phyloP scores from a whole-genome alignment of 2,888 invertebrate species.

The Mythimna lalbum region DNA sequence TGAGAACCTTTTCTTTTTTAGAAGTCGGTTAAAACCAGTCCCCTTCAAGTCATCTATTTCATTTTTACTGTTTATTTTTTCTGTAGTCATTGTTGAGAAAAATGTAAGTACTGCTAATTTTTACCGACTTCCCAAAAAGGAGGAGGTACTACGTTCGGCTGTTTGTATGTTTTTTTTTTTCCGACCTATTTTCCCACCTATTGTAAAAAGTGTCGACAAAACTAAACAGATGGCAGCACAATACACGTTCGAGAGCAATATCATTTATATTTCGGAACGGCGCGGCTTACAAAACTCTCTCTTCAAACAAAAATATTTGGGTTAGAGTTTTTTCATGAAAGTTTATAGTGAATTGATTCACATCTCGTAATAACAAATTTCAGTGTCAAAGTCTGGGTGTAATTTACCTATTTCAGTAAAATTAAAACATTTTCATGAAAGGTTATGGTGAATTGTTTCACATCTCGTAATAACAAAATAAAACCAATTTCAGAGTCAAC shows the following conservation, averaged over 20 bases:
- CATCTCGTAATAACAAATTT: not conserved
- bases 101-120: not conserved
- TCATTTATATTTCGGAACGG: not conserved
- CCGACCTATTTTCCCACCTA: not conserved
- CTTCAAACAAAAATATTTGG: not conserved
- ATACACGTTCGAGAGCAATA: not conserved
- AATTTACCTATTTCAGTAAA: too few relatives aligned
- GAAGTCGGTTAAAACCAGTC: too few relatives aligned
- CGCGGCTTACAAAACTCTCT: not conserved
- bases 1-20: too few relatives aligned
- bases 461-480: too few relatives aligned
- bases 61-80: not conserved
- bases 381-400: too few relatives aligned
- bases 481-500: too few relatives aligned
- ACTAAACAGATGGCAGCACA: conserved; percentile 49
- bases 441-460: too few relatives aligned
- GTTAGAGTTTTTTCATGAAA: not conserved
- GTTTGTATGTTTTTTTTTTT: too few relatives aligned
- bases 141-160: too few relatives aligned
- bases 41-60: not conserved
- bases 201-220: not conserved
- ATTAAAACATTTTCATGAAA: too few relatives aligned
- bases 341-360: not conserved
- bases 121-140: too few relatives aligned
- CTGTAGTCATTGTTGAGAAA: not conserved